phyloP scores from a whole-genome alignment of 2,888 invertebrate genomes.

The Cactoblastis cactorum region DNA sequence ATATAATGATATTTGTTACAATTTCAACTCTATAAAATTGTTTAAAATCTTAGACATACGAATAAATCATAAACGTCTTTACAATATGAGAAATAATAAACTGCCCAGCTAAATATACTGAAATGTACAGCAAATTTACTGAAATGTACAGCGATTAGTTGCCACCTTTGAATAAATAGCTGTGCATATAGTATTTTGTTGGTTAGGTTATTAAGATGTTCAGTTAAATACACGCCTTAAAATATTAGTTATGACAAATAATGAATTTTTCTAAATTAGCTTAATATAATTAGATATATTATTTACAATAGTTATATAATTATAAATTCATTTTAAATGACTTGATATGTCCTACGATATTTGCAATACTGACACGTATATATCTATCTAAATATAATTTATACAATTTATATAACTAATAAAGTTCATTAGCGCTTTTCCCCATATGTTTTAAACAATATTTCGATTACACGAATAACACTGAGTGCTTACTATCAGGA shows the following conservation, averaged over 20 bases:
- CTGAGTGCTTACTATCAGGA: slow-evolving; percentile 8
- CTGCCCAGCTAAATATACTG: no score
- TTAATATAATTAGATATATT: slow-evolving; percentile 8
- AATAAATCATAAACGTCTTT: no score
- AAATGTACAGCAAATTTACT: no score
- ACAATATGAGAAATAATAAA: no score
- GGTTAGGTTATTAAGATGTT: no score
- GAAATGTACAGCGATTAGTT: no score
- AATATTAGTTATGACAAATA: slow-evolving; percentile 14
- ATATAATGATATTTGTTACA: no score
- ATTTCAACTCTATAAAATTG: no score
- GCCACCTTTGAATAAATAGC: no score
- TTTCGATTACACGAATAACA: slow-evolving; percentile 18
- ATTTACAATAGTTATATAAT: slow-evolving; percentile 4
- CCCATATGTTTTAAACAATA: slow-evolving; percentile 45
- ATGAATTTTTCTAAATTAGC: slow-evolving; percentile 2
- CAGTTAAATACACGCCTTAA: no score
- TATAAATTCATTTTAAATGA: slow-evolving; percentile 24
- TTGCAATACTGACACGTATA: slow-evolving; percentile 29
- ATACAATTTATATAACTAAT: slow-evolving; percentile 40
- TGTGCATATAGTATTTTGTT: no score
- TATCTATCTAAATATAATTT: slow-evolving; percentile 26
- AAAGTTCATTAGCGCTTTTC: slow-evolving; percentile 76
- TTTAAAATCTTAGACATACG: no score
- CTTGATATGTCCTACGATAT: slow-evolving; percentile 50